Percentiles rank a stretch among this genome's conserved stretches.
Evolutionary conservation across 2,113 vertebrate species (phyloP).

Genomic region (Neotoma lepida): DNA sequence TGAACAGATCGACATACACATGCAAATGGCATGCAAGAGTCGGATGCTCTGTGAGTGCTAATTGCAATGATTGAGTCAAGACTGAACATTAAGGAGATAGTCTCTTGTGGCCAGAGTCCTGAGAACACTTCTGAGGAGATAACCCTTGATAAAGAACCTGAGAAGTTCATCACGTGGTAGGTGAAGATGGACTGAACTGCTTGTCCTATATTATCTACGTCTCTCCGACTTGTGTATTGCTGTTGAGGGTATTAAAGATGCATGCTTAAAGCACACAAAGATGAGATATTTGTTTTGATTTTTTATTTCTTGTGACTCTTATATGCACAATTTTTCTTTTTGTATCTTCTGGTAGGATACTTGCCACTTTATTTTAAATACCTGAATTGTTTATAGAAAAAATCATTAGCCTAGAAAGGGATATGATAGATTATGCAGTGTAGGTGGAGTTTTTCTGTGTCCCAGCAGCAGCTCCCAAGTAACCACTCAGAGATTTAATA

Average conservation of each 20-base stretch:
- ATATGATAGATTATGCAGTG: background rate
- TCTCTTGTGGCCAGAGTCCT: background rate
- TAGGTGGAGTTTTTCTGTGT: background rate
- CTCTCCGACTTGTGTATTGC: background rate
- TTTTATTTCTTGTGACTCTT: constrained; percentile 42
- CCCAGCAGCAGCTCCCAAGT: background rate
- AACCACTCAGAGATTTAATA: background rate
- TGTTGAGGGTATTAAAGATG: background rate
- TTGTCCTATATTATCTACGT: background rate
- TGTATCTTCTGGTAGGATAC: background rate
- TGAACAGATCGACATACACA: background rate
- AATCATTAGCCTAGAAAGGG: background rate
- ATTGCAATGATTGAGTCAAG: background rate
- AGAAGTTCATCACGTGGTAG: background rate
- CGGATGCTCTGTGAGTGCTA: background rate
- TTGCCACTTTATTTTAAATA: constrained; percentile 32
- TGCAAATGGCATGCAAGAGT: background rate
- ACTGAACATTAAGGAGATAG: background rate
- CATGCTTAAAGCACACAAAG: background rate
- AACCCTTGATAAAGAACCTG: background rate
- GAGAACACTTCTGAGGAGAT: background rate
- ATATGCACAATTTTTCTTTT: constrained; percentile 19
- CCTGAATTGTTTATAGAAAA: background rate
- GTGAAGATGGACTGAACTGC: background rate
- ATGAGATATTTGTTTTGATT: background rate